Percentiles rank a stretch among this genome's conserved stretches.
phyloP scores from a whole-genome alignment of 2,113 vertebrate species.

The Eurystomus gularis region DNA sequence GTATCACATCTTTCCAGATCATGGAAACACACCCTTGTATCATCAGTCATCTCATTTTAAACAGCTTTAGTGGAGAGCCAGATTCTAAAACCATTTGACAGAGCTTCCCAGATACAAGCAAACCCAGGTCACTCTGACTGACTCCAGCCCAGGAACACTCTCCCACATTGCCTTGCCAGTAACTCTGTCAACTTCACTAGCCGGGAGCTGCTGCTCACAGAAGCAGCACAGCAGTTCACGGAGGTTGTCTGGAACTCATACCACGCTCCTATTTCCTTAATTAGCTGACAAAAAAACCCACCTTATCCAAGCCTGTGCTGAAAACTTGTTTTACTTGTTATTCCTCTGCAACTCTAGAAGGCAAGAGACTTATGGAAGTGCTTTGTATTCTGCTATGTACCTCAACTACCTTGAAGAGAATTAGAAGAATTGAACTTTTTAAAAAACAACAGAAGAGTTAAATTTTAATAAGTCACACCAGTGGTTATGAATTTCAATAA shows the following conservation, averaged over 20 bases:
- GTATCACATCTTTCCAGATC: accelerated
- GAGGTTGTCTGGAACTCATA: neutral
- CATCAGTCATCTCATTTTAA: neutral
- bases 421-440: neutral
- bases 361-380: neutral
- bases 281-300: neutral
- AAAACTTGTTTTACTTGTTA: neutral
- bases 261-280: neutral
- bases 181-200: neutral
- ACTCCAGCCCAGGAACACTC: neutral
- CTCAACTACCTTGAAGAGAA: neutral
- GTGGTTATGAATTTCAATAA: slow-evolving; percentile 69
- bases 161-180: neutral
- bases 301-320: neutral
- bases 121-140: neutral
- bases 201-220: neutral
- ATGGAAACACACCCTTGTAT: neutral
- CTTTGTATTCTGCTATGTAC: neutral
- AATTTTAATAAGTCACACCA: neutral
- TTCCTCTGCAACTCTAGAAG: neutral
- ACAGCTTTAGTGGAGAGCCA: neutral
- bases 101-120: neutral
- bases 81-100: neutral
- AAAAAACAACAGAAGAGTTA: neutral
- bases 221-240: neutral